Base-by-base conservation (phyloP, 1,140 invertebrate genomes). In the Drosophila triauraria region DNA sequence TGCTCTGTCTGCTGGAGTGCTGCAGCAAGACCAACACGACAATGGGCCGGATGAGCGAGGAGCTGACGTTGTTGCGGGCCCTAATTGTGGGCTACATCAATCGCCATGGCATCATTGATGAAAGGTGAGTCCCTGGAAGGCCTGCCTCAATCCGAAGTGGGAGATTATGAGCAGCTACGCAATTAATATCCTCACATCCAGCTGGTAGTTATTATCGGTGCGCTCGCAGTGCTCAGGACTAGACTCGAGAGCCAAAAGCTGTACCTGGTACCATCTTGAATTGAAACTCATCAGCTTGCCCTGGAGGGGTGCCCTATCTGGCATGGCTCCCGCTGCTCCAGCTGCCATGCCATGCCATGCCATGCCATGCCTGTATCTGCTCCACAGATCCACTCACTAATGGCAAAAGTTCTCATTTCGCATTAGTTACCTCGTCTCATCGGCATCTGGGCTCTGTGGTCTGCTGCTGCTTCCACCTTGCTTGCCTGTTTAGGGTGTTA, bases 1-100 rank as follows among this genome's bases (percentile, higher is more conserved):
- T 96, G n/a, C 93, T 97, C 7, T 97, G 97, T 92, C 91, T 98
- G 48, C 93, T 98, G 43, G 95, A 95, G 94, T 96, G 94, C 69
- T 95, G 94, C 56, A 93, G 94, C 63, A 91, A 95, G 12, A 93
- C 94, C 3, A 94, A 94, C 64, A 95, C 94, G 57, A 93, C 94
- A 20, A 94, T 94, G 67, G 94, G 93, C 43, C 92, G 92, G 60
- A 90, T 94, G 54, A 94, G 94, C 44, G 95, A 96, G 65, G 94
- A 95, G 50, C 93, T 95, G 82, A 94, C 94, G 70, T 82, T 94
- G 54, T 91, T 97, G 53, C 92, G 96, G 64, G 94, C 95, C 17
- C 91, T 95, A 47, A 94, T 95, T 47, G 94, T 95, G 32, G 95
- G 96, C 68, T 97, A 96, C 82, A 94, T 97, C 75, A 93, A 95